Percentiles rank a stretch among this genome's conserved stretches.
Conservation (phyloP, 2,797 vertebrate genomes). For the Rhabdomys pumilio region DNA sequence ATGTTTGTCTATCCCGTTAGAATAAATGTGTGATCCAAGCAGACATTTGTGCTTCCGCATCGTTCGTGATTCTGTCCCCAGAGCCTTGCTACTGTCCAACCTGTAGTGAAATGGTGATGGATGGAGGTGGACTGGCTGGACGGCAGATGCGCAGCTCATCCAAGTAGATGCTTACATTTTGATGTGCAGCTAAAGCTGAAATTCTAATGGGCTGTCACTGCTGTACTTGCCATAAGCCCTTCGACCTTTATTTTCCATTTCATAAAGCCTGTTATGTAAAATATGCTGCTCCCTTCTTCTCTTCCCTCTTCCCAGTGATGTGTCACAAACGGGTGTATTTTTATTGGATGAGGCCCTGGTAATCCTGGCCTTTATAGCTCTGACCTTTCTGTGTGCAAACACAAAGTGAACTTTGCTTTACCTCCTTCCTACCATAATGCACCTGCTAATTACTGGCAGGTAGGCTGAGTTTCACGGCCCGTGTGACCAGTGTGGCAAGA, state of each 20-base stretch:
- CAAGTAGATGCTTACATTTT: constrained; percentile 1
- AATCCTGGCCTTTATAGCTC: constrained; percentile 88
- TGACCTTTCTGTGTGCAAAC: constrained; percentile 89
- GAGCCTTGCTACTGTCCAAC: background rate
- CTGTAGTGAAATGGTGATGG: background rate
- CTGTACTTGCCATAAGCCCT: constrained; percentile 31
- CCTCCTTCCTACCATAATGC: constrained; percentile 83
- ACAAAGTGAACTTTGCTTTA: constrained; percentile 90
- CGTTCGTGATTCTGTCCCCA: background rate
- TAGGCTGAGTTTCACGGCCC: constrained; percentile 82
- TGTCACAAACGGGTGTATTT: constrained; percentile 80
- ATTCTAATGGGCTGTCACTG: background rate
- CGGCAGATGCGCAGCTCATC: background rate
- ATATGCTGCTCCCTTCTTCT: constrained; percentile 75
- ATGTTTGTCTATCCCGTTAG: background rate
- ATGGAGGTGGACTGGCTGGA: background rate
- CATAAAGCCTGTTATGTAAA: constrained; percentile 33
- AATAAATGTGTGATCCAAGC: background rate
- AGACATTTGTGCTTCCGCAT: background rate
- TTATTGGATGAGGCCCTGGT: constrained; percentile 87
- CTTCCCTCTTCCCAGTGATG: constrained; percentile 75
- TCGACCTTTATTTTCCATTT: constrained; percentile 76
- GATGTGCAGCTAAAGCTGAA: background rate
- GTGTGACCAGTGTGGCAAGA: constrained; percentile 78
- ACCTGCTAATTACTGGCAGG: constrained; percentile 76